Base-by-base conservation (phyloP, 2,113 vertebrate species). In the Pogonocichla stellata region DNA sequence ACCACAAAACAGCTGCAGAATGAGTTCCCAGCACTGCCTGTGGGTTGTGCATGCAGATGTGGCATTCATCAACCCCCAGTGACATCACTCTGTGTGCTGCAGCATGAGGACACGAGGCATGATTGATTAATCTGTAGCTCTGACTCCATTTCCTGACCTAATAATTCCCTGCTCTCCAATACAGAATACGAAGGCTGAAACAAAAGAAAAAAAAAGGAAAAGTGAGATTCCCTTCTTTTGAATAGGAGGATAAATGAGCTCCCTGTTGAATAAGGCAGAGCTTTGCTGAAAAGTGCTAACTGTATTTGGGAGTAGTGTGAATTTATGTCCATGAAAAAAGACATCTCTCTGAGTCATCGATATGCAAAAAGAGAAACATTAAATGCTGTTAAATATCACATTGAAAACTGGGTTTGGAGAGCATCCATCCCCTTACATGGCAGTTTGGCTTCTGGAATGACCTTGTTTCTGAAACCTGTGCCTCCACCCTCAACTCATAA, bases 71-170 rank as follows among this genome's bases (percentile, higher is more conserved):
- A 84, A 10, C 72, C 87, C 93, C 75, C 75, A 29, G n/a, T 92
- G 93, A 95, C 88, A 86, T 93, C 96, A 93, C 72, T 56, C 75
- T 78, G 31, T 70, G 90, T 93, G 94, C 86, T 93, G 92, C 92
- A 96, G 86, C 90, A 65, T 25, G 64, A 95, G 66, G 92, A 87
- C 62, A 38, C 1, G 9, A 74, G 26, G 38, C 26, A 38, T 79
- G 88, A 96, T 89, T 92, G 90, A 96, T 96, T 94, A 88, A 96
- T 94, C 61, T 93, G 84, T 56, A 80, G 51, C 72, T 90, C 92
- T 90, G 88, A 67, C 85, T 96, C 85, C 25, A 42, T 86, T 94
- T 97, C 90, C 95, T 95, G 92, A 93, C 89, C 83, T 92, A 84
- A 78, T 89, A 86, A 91, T 73, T 95, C 73, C 77, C 65, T 64